A percentile compares a stretch with the other conserved stretches of the same genome.
These are phyloP conservation scores for Vollenhovia emeryi DNA, from an alignment of 1,140 invertebrate species.

Conservation along the genomic window DNA sequence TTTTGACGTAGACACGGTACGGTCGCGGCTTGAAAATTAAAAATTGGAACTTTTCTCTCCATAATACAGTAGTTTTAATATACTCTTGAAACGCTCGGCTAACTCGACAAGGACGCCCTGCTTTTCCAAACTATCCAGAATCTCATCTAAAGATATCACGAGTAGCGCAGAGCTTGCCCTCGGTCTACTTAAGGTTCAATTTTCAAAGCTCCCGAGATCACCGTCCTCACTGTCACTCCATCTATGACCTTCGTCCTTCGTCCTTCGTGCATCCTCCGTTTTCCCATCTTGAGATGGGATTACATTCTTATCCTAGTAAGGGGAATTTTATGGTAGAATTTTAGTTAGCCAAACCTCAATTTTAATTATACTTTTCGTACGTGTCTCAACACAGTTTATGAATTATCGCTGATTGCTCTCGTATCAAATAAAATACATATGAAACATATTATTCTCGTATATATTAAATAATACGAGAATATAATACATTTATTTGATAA, in stretches of 20 bases:
- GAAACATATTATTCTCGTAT: too few relatives aligned
- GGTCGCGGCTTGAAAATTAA: constrained; percentile 5
- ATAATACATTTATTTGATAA: too few relatives aligned
- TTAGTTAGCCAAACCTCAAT: not conserved
- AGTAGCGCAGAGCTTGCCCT: constrained; percentile 7
- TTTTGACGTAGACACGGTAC: not conserved
- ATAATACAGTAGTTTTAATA: constrained; percentile 36
- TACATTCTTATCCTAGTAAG: constrained; percentile 1
- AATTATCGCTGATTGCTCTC: not conserved
- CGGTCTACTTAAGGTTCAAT: constrained; percentile 71
- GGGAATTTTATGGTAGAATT: not conserved
- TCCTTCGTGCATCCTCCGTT: not conserved
- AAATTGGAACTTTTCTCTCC: constrained; percentile 6
- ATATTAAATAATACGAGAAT: too few relatives aligned
- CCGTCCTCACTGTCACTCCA: constrained; percentile 57
- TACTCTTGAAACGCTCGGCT: not conserved
- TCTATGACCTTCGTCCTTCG: constrained; percentile 38
- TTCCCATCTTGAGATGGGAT: constrained; percentile 22
- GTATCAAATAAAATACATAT: not conserved
- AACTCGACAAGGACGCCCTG: constrained; percentile 10
- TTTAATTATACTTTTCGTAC: not conserved
- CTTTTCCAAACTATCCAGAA: constrained; percentile 27
- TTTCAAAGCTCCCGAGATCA: constrained; percentile 62
- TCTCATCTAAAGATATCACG: constrained; percentile 53
- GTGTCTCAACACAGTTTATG: not conserved